phyloP scores from a whole-genome alignment of 2,888 invertebrate species.

The Copidosoma aretas region DNA sequence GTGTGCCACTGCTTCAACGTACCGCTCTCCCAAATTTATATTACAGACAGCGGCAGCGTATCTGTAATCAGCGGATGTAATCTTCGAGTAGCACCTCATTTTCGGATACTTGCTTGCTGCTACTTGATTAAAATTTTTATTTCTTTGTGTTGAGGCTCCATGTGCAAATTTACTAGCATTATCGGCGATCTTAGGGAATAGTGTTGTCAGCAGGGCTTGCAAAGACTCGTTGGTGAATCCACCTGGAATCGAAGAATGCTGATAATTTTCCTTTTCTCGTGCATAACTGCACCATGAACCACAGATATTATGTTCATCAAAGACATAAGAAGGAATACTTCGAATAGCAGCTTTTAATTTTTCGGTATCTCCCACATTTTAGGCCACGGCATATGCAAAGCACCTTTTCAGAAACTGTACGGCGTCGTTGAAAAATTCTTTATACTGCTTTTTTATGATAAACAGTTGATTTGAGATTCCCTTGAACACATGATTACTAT shows the following conservation, averaged over 20 bases:
- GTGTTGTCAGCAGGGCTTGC: not conserved
- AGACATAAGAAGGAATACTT: constrained; percentile 42
- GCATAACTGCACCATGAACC: constrained; percentile 39
- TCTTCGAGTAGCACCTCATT: constrained; percentile 35
- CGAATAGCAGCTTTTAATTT: constrained; percentile 33
- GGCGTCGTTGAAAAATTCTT: constrained; percentile 35
- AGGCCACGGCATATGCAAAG: constrained; percentile 42
- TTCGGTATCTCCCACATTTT: constrained; percentile 22
- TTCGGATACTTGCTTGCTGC: constrained; percentile 44
- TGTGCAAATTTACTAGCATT: constrained; percentile 23
- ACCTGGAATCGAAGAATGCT: not conserved
- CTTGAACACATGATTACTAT: constrained; percentile 44
- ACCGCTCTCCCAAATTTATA: constrained; percentile 31
- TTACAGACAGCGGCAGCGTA: constrained; percentile 22
- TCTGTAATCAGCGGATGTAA: constrained; percentile 17
- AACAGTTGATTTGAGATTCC: constrained; percentile 43
- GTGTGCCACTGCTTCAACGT: constrained; percentile 3
- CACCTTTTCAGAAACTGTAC: constrained; percentile 43
- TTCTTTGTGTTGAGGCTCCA: constrained; percentile 17
- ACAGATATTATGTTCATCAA: constrained; percentile 41
- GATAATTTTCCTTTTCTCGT: constrained; percentile 1
- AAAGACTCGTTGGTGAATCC: constrained; percentile 3
- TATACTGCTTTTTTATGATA: constrained; percentile 28
- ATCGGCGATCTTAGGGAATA: constrained; percentile 18
- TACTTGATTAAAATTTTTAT: constrained; percentile 36